Evolutionary conservation across 1,140 invertebrate genomes (phyloP).

Genomic region (Neodiprion fabricii): DNA sequence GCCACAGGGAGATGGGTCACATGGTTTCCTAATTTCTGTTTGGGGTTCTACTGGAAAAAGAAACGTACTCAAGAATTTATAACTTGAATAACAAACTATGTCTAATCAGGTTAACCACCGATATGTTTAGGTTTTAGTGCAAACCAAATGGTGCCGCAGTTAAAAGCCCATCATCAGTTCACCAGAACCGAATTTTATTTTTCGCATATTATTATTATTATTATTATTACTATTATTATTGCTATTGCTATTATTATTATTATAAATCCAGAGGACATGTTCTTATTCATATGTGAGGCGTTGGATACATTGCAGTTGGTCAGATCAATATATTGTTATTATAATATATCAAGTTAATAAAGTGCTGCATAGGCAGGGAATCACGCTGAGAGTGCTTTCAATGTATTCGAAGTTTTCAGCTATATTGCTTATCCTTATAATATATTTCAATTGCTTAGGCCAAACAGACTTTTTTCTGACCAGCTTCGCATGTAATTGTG

Average conservation of each 20-base stretch:
- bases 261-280: background rate
- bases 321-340: background rate
- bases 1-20: conserved; percentile 74
- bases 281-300: background rate
- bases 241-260: too few species aligned
- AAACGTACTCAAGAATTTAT: conserved; percentile 48
- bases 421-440: background rate
- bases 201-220: background rate
- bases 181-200: background rate
- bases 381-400: too few species aligned
- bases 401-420: background rate
- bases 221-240: too few species aligned
- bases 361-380: background rate
- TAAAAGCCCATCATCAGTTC: background rate
- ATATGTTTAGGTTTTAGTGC: background rate
- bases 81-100: background rate
- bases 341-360: background rate
- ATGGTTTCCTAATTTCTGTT: conserved; percentile 61
- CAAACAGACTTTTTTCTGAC: background rate
- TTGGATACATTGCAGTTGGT: background rate
- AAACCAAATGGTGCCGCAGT: background rate
- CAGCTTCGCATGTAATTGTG: conserved; percentile 5
- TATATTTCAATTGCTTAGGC: background rate
- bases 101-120: background rate
- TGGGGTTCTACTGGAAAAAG: conserved; percentile 47